Percentiles rank a stretch among this genome's conserved stretches.
These are phyloP conservation scores for Brenthis daphne DNA, from an alignment of 2,888 invertebrate species.

Conservation along the genomic window DNA sequence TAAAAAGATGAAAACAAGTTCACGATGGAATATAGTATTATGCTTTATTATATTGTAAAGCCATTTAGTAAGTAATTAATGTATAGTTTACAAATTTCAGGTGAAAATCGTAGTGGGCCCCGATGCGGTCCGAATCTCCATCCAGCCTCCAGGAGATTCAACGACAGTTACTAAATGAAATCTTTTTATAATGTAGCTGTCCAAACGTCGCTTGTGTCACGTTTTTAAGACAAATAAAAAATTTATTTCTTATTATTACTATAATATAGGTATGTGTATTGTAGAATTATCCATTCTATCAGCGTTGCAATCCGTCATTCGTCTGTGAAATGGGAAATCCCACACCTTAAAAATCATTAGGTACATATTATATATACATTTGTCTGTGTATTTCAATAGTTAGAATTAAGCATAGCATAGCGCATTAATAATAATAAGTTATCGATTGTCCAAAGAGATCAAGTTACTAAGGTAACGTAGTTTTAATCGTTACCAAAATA, in stretches of 20 bases:
- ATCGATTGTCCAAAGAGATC: conserved; percentile 13
- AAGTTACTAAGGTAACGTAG: conserved; percentile 3
- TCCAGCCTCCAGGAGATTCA: conserved; percentile 53
- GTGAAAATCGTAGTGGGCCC: conserved; percentile 73
- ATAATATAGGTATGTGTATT: conserved; percentile 10
- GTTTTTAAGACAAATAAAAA: conserved; percentile 3
- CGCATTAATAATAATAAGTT: conserved; percentile 9
- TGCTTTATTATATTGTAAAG: too few relatives aligned
- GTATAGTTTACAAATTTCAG: conserved; percentile 46
- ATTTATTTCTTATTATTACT: conserved; percentile 4
- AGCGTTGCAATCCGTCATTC: background rate
- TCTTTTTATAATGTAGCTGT: conserved; percentile 11
- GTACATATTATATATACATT: background rate
- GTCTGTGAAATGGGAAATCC: background rate
- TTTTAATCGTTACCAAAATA: conserved; percentile 12
- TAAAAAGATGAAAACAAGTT: too few relatives aligned
- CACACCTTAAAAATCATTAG: too few relatives aligned
- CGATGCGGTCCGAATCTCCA: conserved; percentile 64
- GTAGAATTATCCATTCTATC: conserved; percentile 1
- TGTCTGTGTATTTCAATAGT: conserved; percentile 9
- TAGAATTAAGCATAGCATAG: background rate
- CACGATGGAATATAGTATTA: too few relatives aligned
- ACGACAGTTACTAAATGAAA: conserved; percentile 38
- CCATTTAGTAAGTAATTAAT: too few relatives aligned
- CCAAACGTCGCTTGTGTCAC: background rate